These are phyloP conservation scores for Eilema depressum DNA, from an alignment of 2,888 invertebrate genomes.

Conservation along the genomic window DNA sequence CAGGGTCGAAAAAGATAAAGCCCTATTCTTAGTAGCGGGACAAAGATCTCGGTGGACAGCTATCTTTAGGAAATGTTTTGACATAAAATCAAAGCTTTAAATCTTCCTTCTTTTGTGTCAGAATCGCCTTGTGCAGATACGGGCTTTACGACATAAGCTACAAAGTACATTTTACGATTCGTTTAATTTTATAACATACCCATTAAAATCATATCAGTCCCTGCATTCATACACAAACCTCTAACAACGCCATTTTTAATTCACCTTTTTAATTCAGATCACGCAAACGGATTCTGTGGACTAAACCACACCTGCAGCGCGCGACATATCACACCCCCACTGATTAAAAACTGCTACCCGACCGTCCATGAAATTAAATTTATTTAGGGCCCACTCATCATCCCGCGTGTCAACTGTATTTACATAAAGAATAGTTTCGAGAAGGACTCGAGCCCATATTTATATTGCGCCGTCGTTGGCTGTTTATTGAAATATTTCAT, in stretches of 20 bases:
- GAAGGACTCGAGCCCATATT: constrained; percentile 80
- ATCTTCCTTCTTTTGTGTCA: background rate
- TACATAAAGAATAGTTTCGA: constrained; percentile 83
- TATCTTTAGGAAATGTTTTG: background rate
- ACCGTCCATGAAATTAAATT: constrained; percentile 82
- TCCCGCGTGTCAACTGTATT: constrained; percentile 79
- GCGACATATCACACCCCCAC: constrained; percentile 68
- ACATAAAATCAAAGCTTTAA: constrained; percentile 1
- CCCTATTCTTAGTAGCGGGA: background rate
- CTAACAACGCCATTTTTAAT: constrained; percentile 57
- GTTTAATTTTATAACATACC: background rate
- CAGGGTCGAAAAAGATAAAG: background rate
- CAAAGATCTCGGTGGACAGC: background rate
- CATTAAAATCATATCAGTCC: background rate
- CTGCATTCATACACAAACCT: background rate
- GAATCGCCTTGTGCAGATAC: background rate
- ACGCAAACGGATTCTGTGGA: constrained; percentile 61
- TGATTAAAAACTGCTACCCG: constrained; percentile 75
- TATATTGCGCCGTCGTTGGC: constrained; percentile 75
- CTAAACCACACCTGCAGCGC: constrained; percentile 66
- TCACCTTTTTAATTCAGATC: constrained; percentile 66
- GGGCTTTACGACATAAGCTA: background rate
- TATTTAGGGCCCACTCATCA: constrained; percentile 81
- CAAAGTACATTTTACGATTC: background rate
- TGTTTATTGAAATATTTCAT: constrained; percentile 86